phyloP scores from a whole-genome alignment of 2,888 invertebrate genomes.

The Stenotaenia linearis region DNA sequence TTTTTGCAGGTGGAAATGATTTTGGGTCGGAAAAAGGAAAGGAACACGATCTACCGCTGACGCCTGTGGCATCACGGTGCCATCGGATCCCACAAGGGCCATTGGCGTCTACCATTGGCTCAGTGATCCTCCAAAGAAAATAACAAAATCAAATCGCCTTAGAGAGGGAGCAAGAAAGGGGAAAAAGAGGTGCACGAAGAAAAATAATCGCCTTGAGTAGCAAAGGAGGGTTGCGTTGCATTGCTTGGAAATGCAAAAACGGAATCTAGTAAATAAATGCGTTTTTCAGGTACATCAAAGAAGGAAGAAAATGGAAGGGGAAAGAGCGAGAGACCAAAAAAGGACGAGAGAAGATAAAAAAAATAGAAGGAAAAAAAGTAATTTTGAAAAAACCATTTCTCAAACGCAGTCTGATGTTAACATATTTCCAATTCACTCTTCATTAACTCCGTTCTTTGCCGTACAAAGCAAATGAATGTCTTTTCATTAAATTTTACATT shows the following conservation, averaged over 20 bases:
- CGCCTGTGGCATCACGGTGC: slow-evolving; percentile 17
- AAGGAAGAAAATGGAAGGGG: background rate
- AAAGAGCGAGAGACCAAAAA: background rate
- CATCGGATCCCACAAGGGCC: slow-evolving; percentile 17
- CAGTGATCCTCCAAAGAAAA: slow-evolving; percentile 23
- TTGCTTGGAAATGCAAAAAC: slow-evolving; percentile 4
- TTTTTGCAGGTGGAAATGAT: background rate
- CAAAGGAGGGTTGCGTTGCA: background rate
- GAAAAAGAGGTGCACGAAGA: slow-evolving; percentile 20
- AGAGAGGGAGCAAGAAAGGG: slow-evolving; percentile 8
- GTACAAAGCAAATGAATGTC: slow-evolving; percentile 26
- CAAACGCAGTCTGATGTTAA: slow-evolving; percentile 20
- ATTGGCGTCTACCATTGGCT: slow-evolving; percentile 20
- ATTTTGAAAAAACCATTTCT: slow-evolving; percentile 11
- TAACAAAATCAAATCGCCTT: slow-evolving; percentile 26
- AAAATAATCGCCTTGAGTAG: slow-evolving; percentile 20
- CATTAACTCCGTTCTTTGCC: slow-evolving; percentile 15
- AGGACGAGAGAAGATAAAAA: background rate
- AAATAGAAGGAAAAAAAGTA: background rate
- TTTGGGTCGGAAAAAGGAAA: background rate
- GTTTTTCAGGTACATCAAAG: slow-evolving; percentile 13
- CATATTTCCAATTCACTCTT: slow-evolving; percentile 26
- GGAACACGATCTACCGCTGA: background rate
- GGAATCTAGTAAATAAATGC: slow-evolving; percentile 16
- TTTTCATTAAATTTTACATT: slow-evolving; percentile 26